Evolutionary conservation across 2,888 invertebrate genomes (phyloP).

Genomic region (Spodoptera exigua): DNA sequence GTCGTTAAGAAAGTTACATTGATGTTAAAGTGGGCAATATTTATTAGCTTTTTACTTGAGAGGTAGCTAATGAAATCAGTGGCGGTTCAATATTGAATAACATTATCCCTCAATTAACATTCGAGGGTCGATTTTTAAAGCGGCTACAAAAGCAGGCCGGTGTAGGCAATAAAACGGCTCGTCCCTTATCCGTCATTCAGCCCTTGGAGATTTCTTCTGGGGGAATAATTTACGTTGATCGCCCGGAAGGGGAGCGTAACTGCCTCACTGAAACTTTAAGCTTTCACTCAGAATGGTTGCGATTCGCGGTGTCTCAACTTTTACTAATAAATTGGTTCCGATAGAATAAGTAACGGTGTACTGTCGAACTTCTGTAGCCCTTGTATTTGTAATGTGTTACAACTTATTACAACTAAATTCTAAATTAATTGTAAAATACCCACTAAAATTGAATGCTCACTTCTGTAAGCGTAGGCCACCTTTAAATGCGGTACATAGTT

Average conservation of each 20-base stretch:
- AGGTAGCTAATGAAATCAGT: conserved; percentile 77
- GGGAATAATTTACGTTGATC: conserved; percentile 89
- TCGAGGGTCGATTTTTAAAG: conserved; percentile 84
- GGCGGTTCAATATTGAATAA: conserved; percentile 80
- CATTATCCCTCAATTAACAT: conserved; percentile 87
- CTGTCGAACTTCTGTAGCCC: conserved; percentile 69
- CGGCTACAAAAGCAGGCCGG: conserved; percentile 79
- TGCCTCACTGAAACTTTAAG: conserved; percentile 89
- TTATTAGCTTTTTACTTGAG: conserved; percentile 64
- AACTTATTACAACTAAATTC: neutral
- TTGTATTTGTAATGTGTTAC: conserved; percentile 39
- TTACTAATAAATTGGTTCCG: conserved; percentile 84
- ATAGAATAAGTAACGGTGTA: conserved; percentile 73
- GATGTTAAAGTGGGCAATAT: conserved; percentile 53
- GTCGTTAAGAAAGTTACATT: conserved; percentile 47
- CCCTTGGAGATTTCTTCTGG: conserved; percentile 88
- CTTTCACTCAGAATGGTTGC: conserved; percentile 85
- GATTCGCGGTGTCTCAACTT: conserved; percentile 85
- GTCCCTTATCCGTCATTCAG: conserved; percentile 89
- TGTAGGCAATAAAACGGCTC: conserved; percentile 86
- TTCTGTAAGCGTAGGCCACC: neutral
- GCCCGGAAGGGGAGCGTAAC: conserved; percentile 86
- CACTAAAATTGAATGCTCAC: neutral
- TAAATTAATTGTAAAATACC: neutral
- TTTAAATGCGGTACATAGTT: conserved; percentile 2